phyloP scores from a whole-genome alignment of 2,888 invertebrate species.

The Dione juno region DNA sequence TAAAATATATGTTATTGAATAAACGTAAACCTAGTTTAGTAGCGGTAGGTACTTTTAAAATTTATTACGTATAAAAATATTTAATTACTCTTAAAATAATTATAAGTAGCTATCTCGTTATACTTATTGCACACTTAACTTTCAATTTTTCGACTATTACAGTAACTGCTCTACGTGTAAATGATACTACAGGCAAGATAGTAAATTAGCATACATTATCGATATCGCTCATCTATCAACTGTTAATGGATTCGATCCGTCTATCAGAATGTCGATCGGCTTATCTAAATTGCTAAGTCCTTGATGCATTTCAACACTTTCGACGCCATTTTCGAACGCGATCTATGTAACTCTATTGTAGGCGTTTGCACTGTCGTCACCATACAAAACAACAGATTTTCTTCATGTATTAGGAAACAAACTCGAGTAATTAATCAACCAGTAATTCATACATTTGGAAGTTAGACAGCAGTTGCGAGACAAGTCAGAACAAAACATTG shows the following conservation, averaged over 20 bases:
- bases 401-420: conserved; percentile 16
- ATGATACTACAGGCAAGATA: conserved; percentile 15
- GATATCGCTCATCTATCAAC: conserved; percentile 55
- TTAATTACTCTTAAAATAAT: neutral
- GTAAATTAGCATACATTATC: conserved; percentile 46
- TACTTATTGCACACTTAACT: neutral
- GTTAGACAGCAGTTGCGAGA: conserved; percentile 8
- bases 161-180: neutral
- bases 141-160: conserved; percentile 1
- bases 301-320: conserved; percentile 63
- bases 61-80: too few relatives aligned
- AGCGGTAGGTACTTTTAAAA: too few relatives aligned
- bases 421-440: conserved; percentile 18
- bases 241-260: conserved; percentile 64
- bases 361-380: conserved; percentile 34
- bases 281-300: conserved; percentile 69
- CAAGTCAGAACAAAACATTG: conserved; percentile 22
- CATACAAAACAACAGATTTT: conserved; percentile 27
- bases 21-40: too few relatives aligned
- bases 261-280: conserved; percentile 61
- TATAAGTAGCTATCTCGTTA: neutral
- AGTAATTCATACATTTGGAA: neutral
- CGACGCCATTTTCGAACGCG: conserved; percentile 44
- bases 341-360: conserved; percentile 37
- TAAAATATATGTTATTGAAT: too few relatives aligned